phyloP scores from a whole-genome alignment of 2,797 vertebrate species.

The Microctenopoma steveboyesi region DNA sequence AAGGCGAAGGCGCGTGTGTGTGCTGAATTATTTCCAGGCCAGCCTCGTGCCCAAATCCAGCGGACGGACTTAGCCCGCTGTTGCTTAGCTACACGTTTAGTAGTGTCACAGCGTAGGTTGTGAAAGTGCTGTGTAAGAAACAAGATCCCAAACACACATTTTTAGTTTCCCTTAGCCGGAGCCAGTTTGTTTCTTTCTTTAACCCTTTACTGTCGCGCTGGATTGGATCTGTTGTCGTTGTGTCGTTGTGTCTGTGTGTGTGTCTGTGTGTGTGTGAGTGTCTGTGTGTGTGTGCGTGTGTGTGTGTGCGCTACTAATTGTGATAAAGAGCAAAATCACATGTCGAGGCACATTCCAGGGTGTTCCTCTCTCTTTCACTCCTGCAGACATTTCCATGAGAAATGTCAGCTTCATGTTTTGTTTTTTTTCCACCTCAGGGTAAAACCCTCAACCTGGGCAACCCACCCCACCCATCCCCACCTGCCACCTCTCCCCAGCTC shows the following conservation, averaged over 20 bases:
- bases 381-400: constrained; percentile 61
- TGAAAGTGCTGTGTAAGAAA: constrained; percentile 69
- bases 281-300: not conserved
- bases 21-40: constrained; percentile 62
- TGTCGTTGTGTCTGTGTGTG: not conserved
- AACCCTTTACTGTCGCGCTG: not conserved
- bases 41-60: constrained; percentile 62
- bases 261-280: not conserved
- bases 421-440: constrained; percentile 12
- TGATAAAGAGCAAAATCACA: constrained; percentile 57
- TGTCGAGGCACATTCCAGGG: constrained; percentile 73
- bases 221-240: too few species aligned
- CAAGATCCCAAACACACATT: constrained; percentile 69
- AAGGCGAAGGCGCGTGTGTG: constrained; percentile 28
- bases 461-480: not conserved
- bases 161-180: constrained; percentile 54
- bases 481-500: not conserved
- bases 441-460: not conserved
- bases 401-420: constrained; percentile 40
- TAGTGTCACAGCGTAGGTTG: constrained; percentile 73
- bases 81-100: constrained; percentile 74
- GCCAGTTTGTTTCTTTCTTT: not conserved
- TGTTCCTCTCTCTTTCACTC: constrained; percentile 63
- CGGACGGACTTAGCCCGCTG: constrained; percentile 68
- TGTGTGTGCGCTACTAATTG: constrained; percentile 27